Base-by-base conservation (phyloP, 1,140 invertebrate species). In the Andricus grossulariae region DNA sequence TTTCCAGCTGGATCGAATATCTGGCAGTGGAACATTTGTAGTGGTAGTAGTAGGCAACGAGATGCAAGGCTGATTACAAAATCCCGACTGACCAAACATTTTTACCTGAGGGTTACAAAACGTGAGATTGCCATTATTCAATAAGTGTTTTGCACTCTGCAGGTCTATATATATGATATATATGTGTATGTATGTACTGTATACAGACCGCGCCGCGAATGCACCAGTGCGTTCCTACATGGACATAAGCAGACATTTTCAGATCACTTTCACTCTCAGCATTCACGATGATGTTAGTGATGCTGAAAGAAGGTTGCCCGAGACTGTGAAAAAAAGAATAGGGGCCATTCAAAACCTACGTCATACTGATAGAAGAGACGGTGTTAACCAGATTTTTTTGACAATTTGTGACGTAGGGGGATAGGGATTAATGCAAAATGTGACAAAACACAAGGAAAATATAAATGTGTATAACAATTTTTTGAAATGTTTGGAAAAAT, bases 201-300 rank as follows among this genome's bases (percentile, higher is more conserved):
- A 16, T 66, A 8, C 60, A 77, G 77, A 77, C 49, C 71, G 60
- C 52, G 72, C 50, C 16, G 57, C 49, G n/a, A 52, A 39, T 77
- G 76, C 74, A 75, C 71, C 72, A 79, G 78, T 72, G 79, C 76
- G 76, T 76, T 76, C 74, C 54, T 72, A 55, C 75, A 13, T 50
- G 39, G 66, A 78, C 75, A 73, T 74, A 73, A 72, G 74, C 78
- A 60, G 19, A 55, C 70, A 66, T 88, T 83, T 88, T 83, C 60
- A 87, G 85, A 87, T 86, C 80, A 88, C 87, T 88, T 88, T 88
- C 87, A 88, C 87, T 82, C 80, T 79, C 86, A 73, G 72, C 83
- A 82, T 84, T 81, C 77, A 78, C 75, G 66, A 78, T 81, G 82
- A 86, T 82, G 81, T 81, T 83, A 81, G 80, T 81, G 82, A 86